These are phyloP conservation scores for Trachelus iudaicus DNA, from an alignment of 2,888 invertebrate genomes.

Conservation along the genomic window DNA sequence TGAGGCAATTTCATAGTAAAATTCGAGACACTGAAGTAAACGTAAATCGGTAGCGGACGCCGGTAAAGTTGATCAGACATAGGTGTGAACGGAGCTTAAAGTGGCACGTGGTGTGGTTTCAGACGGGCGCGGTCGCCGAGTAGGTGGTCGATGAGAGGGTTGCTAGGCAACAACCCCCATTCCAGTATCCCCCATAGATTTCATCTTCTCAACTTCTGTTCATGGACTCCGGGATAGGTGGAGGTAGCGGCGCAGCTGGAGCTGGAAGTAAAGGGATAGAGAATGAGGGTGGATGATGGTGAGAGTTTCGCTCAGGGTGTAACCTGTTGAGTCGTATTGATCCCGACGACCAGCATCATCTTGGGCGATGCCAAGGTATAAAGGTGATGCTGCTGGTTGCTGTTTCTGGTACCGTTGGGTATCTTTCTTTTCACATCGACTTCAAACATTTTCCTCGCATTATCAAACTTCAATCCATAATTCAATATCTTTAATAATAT, in stretches of 20 bases:
- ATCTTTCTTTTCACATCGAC: no score
- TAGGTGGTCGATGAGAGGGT: constrained; percentile 56
- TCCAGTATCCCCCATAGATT: constrained; percentile 31
- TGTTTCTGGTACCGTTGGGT: no score
- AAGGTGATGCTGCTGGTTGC: no score
- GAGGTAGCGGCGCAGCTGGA: constrained; percentile 8
- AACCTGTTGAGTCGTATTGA: constrained; percentile 63
- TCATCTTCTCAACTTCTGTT: constrained; percentile 44
- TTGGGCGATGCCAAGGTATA: constrained; percentile 7
- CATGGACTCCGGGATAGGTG: constrained; percentile 8
- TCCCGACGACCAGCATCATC: constrained; percentile 32
- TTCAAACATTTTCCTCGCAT: no score
- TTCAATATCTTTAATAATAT: no score
- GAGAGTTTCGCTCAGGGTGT: constrained; percentile 39
- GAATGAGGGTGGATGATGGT: constrained; percentile 14
- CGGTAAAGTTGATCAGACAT: neutral
- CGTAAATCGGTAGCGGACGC: no score
- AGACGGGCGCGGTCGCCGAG: constrained; percentile 57
- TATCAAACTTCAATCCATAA: no score
- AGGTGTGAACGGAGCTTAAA: constrained; percentile 21
- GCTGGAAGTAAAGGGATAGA: constrained; percentile 2
- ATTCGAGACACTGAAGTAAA: no score
- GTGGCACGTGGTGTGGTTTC: constrained; percentile 44
- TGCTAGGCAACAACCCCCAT: constrained; percentile 54
- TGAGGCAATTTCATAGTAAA: no score